These are phyloP conservation scores for Cosmia pyralina DNA, from an alignment of 2,888 invertebrate species.

Conservation along the genomic window DNA sequence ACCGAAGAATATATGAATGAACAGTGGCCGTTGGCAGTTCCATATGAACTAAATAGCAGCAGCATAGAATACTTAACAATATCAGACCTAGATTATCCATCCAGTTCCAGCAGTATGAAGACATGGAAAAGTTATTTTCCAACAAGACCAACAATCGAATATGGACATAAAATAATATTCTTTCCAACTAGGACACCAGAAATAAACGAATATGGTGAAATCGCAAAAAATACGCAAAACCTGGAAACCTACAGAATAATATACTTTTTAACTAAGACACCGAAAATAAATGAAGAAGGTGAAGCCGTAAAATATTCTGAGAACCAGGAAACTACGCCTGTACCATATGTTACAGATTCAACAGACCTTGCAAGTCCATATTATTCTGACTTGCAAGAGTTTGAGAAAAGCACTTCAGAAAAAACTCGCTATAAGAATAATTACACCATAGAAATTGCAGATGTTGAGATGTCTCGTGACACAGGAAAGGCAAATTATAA, in stretches of 20 bases:
- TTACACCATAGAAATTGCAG: not conserved
- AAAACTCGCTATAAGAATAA: not conserved
- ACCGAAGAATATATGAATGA: slow-evolving; percentile 22
- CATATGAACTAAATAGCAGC: slow-evolving; percentile 17
- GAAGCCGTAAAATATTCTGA: not conserved
- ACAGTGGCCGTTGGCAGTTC: slow-evolving; percentile 27
- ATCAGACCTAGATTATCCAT: not conserved
- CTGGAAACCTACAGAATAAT: too few relatives aligned
- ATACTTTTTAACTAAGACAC: too few relatives aligned
- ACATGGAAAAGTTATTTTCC: slow-evolving; percentile 56
- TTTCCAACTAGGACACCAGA: slow-evolving; percentile 22
- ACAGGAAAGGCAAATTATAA: not conserved
- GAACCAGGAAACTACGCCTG: not conserved
- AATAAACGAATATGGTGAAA: not conserved
- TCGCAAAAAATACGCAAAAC: not conserved
- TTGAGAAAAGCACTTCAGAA: not conserved
- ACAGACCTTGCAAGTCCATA: not conserved
- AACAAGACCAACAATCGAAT: slow-evolving; percentile 1
- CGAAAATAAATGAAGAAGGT: too few relatives aligned
- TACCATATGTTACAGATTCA: not conserved
- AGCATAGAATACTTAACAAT: slow-evolving; percentile 32
- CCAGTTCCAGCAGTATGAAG: slow-evolving; percentile 13
- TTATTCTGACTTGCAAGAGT: slow-evolving; percentile 17
- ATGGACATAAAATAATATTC: slow-evolving; percentile 17
- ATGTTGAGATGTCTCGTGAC: not conserved